phyloP scores from a whole-genome alignment of 2,888 invertebrate genomes.

The Allacma fusca region DNA sequence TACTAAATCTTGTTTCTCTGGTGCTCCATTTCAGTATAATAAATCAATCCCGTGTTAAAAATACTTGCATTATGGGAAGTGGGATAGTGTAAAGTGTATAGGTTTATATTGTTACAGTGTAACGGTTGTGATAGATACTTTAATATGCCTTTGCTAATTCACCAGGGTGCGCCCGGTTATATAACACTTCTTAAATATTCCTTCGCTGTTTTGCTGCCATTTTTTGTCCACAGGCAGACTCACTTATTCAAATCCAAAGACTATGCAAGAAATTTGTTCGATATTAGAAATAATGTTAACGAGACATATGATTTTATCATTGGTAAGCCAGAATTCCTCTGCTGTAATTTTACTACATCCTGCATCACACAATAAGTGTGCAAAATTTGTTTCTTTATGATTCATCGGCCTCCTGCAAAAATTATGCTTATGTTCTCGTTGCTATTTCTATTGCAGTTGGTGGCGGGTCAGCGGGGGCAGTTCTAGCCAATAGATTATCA shows the following conservation, averaged over 20 bases:
- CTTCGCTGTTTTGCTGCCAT: neutral
- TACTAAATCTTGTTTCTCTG: no score
- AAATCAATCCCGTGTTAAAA: no score
- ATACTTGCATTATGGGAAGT: no score
- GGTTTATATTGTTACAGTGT: no score
- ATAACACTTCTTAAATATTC: neutral
- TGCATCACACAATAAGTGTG: no score
- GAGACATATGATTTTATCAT: constrained; percentile 17
- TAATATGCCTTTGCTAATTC: neutral
- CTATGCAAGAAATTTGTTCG: neutral
- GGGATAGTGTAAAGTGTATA: no score
- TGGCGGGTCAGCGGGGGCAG: constrained; percentile 51
- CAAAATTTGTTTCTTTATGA: neutral
- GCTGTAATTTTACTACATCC: no score
- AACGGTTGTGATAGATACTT: no score
- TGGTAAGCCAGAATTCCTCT: constrained; percentile 26
- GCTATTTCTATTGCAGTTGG: constrained; percentile 23
- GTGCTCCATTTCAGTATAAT: no score
- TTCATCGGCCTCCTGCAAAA: neutral
- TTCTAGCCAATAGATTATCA: constrained; percentile 51
- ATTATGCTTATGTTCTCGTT: neutral
- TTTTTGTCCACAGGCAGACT: neutral
- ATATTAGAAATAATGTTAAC: neutral
- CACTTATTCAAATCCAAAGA: neutral
- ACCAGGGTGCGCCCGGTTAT: neutral